Conservation (phyloP, 1,140 invertebrate species). For the Notospermus geniculatus region DNA sequence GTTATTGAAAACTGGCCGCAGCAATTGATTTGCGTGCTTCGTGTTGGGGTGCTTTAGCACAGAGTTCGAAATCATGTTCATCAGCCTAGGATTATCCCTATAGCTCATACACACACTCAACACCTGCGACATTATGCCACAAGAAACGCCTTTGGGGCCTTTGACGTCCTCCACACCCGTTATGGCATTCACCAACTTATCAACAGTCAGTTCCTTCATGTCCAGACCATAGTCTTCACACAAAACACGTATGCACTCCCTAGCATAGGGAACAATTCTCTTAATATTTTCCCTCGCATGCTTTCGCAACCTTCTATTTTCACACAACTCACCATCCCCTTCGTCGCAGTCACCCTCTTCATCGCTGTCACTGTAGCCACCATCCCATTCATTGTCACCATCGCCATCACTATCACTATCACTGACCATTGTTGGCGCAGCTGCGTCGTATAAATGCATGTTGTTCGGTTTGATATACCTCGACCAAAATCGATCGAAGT, state of each 20-base stretch:
- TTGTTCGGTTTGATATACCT: conserved; percentile 4
- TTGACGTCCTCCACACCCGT: background rate
- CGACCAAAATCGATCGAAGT: conserved; percentile 3
- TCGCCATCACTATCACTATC: conserved; percentile 2
- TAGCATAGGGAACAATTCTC: conserved; percentile 1
- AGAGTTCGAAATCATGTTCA: background rate
- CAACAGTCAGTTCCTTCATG: background rate
- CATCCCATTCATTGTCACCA: background rate
- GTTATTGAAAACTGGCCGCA: background rate
- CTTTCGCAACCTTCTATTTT: background rate
- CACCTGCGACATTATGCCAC: conserved; percentile 1
- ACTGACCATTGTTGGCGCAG: background rate
- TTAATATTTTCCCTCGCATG: background rate
- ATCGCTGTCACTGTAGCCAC: background rate
- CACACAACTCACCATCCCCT: background rate
- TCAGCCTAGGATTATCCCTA: conserved; percentile 1
- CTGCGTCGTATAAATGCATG: conserved; percentile 5
- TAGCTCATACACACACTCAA: background rate
- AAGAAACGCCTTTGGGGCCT: background rate
- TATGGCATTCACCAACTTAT: background rate
- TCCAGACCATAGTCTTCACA: background rate
- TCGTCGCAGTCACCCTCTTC: background rate
- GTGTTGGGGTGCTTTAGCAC: background rate
- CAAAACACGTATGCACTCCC: background rate
- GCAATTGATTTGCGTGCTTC: conserved; percentile 1